Conservation (phyloP, 2,888 invertebrate species). For the Smittia aterrima region DNA sequence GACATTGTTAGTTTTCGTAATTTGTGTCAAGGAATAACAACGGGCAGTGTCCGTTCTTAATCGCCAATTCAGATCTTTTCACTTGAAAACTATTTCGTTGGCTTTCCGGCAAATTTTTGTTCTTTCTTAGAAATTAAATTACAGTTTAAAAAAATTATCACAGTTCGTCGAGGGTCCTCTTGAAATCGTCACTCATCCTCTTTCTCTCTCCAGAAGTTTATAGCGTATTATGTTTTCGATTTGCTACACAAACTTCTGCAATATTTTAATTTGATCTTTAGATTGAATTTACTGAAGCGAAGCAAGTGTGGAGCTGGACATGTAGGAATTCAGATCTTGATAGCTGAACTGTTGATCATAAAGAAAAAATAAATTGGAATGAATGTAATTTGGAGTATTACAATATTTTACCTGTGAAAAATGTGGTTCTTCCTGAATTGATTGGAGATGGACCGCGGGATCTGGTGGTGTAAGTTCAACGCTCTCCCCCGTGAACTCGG, state of each 20-base stretch:
- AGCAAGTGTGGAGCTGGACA: constrained; percentile 56
- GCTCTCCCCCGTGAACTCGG: constrained; percentile 96
- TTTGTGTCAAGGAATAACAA: no score
- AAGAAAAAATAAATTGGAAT: constrained; percentile 32
- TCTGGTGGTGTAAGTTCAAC: constrained; percentile 96
- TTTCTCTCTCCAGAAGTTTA: background rate
- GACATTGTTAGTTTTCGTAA: no score
- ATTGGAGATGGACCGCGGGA: constrained; percentile 58
- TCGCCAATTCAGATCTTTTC: no score
- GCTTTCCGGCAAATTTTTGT: background rate
- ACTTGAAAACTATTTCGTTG: no score
- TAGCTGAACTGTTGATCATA: constrained; percentile 70
- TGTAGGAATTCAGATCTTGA: constrained; percentile 67
- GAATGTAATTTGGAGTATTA: background rate
- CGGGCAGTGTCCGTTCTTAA: background rate
- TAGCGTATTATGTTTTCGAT: background rate
- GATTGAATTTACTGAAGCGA: constrained; percentile 22
- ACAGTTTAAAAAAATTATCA: constrained; percentile 8
- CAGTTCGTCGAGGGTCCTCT: background rate
- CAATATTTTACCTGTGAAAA: constrained; percentile 62
- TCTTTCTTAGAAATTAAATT: background rate
- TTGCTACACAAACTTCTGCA: no score
- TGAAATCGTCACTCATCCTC: background rate
- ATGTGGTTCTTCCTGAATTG: constrained; percentile 69
- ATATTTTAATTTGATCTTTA: background rate